Evolutionary conservation across 2,797 vertebrate genomes (phyloP).

Genomic region (Pipistrellus pygmaeus): DNA sequence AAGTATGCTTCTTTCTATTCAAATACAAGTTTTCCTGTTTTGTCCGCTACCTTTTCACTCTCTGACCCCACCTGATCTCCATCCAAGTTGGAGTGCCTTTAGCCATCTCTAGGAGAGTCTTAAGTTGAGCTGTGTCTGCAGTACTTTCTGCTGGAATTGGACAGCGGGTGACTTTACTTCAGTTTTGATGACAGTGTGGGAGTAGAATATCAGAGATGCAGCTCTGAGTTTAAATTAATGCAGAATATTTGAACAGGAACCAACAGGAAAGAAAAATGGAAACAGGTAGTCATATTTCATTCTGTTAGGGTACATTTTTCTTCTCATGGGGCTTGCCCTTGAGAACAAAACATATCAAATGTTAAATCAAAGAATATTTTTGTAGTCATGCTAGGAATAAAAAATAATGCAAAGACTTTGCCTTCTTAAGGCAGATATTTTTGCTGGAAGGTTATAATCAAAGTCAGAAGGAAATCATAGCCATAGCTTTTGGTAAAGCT

Average conservation of each 20-base stretch:
- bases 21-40: not conserved
- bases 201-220: conserved; percentile 67
- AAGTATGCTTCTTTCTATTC: not conserved
- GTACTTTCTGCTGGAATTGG: conserved; percentile 65
- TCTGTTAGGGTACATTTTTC: conserved; percentile 84
- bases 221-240: conserved; percentile 82
- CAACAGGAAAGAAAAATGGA: conserved; percentile 85
- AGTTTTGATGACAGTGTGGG: conserved; percentile 73
- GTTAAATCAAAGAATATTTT: conserved; percentile 86
- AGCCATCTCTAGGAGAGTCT: conserved; percentile 30
- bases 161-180: conserved; percentile 83
- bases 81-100: conserved; percentile 14
- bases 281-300: conserved; percentile 88
- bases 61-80: conserved; percentile 26
- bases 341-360: conserved; percentile 87
- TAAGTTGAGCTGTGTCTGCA: not conserved
- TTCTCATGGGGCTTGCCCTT: conserved; percentile 86
- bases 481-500: conserved; percentile 73
- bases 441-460: conserved; percentile 85
- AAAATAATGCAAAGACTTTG: conserved; percentile 81
- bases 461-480: conserved; percentile 84
- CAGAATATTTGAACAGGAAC: conserved; percentile 86
- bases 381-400: conserved; percentile 85
- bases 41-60: not conserved
- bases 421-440: conserved; percentile 79